Evolutionary conservation across 2,797 vertebrate species (phyloP), one percentile per base, ranked within the genome.

Genomic region (Macroramphosus scolopax): DNA sequence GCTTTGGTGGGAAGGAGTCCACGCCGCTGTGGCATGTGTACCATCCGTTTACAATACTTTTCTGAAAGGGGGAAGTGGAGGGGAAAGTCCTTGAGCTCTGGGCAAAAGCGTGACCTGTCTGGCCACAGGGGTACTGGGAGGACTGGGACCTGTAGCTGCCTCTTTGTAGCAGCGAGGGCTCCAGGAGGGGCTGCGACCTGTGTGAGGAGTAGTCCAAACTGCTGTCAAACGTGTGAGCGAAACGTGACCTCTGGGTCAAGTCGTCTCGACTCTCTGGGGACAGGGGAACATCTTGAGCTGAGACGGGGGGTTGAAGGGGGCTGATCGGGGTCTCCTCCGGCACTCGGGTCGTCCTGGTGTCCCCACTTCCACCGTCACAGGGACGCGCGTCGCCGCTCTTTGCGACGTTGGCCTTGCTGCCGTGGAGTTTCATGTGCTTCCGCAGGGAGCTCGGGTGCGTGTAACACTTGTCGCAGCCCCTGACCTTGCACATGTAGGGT

Each of bases 21-120:
- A 87, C 80, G 40, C 82, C 83, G 28, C 75, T 83, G 66, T 90
- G 90, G 56, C 90, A 90, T n/a, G 90, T 91, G 78, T 90, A 91
- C 89, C 89, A 92, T 34, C 89, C 89, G 20, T 90, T 90, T 12
- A 89, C 88, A 5, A 90, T 63, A 32, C 85, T 84, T 64, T 89
- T 91, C 72, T 90, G 87, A 49, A 90, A 91, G 56, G 87, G 78
- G 9, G 89, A 84, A 1, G 83, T 55, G 43, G 87, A 67, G 12
- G 78, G 51, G 66, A 91, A 89, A 49, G 81, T 88, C 76, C 88
- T 83, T 13, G 87, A 63, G 66, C 72, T 85, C 56, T 87, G 85
- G 37, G 68, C 54, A 17, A 88, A 89, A n/a, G 76, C 54, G 71
- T 84, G 86, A 50, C 78, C 82, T 6, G 85, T 50, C 78, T 89